Evolutionary conservation across 1,140 invertebrate species (phyloP).

Genomic region (Hormaphis cornu): DNA sequence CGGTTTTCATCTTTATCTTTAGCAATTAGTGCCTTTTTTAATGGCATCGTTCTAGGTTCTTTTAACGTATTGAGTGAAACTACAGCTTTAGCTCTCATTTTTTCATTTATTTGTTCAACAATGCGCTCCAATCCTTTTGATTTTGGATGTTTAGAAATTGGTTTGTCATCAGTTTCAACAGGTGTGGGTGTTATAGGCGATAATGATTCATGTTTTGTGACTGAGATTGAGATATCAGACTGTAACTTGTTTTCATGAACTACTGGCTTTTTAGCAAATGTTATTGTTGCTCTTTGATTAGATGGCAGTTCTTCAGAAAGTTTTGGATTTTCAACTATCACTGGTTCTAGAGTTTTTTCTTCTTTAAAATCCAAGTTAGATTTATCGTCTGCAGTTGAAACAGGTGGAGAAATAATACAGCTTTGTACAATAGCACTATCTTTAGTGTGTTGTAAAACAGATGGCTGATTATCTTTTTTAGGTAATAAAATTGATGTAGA

Average conservation of each 20-base stretch:
- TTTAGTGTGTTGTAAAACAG: slow-evolving; percentile 19
- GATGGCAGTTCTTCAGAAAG: not conserved
- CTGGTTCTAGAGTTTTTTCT: not conserved
- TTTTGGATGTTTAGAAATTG: slow-evolving; percentile 21
- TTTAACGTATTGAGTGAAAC: not conserved
- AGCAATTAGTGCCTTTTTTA: slow-evolving; percentile 37
- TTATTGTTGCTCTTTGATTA: slow-evolving; percentile 4
- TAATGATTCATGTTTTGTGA: not conserved
- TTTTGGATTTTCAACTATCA: not conserved
- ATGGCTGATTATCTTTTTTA: slow-evolving; percentile 4
- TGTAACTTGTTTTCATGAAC: not conserved
- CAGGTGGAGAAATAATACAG: not conserved
- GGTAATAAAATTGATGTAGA: not conserved
- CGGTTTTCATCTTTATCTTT: slow-evolving; percentile 40
- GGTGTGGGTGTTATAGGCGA: not conserved
- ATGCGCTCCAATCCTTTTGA: slow-evolving; percentile 17
- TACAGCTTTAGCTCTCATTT: slow-evolving; percentile 27
- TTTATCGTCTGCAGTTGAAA: not conserved
- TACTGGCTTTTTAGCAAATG: slow-evolving; percentile 12
- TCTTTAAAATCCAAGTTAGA: not conserved
- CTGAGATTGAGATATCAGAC: not conserved
- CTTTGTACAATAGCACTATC: slow-evolving; percentile 5
- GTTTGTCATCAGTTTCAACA: slow-evolving; percentile 6
- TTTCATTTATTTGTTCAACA: slow-evolving; percentile 27
- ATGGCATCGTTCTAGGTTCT: slow-evolving; percentile 25